Percentiles rank a stretch among this genome's conserved stretches.
Conservation (phyloP, 2,888 invertebrate genomes). For the Allygus modestus region DNA sequence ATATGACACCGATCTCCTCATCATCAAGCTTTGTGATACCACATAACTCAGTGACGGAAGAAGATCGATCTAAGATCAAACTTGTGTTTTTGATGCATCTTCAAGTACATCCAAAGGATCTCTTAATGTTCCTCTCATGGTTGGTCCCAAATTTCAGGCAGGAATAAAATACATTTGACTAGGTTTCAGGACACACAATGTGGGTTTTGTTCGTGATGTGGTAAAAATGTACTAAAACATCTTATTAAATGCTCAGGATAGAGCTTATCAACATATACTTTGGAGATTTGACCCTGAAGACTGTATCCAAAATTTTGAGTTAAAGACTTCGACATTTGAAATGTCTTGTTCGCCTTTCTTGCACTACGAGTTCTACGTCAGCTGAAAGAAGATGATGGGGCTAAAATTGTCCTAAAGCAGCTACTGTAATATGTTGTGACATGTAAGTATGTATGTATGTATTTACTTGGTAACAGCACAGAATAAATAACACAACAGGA, state of each 20-base stretch:
- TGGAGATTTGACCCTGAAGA: slow-evolving; percentile 60
- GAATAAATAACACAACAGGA: no score
- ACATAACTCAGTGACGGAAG: no score
- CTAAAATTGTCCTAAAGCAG: slow-evolving; percentile 65
- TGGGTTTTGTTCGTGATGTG: slow-evolving; percentile 69
- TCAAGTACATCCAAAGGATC: no score
- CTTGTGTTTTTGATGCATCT: no score
- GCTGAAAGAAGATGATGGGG: slow-evolving; percentile 66
- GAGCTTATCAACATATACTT: slow-evolving; percentile 68
- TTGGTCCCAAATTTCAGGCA: no score
- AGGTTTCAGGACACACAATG: slow-evolving; percentile 66
- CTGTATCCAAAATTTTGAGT: slow-evolving; percentile 64
- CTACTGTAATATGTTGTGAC: slow-evolving; percentile 63
- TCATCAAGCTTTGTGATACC: no score
- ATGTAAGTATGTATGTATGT: no score
- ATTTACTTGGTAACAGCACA: no score
- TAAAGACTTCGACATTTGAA: slow-evolving; percentile 68
- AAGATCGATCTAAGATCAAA: no score
- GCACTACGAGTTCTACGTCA: slow-evolving; percentile 66
- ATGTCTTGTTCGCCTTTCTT: slow-evolving; percentile 66
- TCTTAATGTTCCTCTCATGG: no score
- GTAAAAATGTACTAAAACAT: slow-evolving; percentile 70
- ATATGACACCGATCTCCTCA: no score
- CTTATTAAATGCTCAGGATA: slow-evolving; percentile 63
- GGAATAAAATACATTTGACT: slow-evolving; percentile 61